Conservation (phyloP, 2,113 vertebrate species). For the Cyprinodon brontotheroides region DNA sequence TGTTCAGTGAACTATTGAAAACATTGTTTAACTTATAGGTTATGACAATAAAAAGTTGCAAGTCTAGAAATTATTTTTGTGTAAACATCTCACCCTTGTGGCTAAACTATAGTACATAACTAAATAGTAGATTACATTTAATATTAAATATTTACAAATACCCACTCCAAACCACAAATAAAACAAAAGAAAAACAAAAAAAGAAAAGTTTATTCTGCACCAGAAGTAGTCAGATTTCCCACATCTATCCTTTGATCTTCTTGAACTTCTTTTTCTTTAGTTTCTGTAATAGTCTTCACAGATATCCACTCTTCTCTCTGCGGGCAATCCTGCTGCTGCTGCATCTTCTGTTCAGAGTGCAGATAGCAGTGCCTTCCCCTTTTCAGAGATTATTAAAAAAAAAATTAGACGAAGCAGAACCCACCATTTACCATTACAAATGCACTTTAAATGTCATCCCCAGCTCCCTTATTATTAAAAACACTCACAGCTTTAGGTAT, state of each 20-base stretch:
- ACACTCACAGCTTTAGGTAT: slow-evolving; percentile 84
- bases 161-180: no score
- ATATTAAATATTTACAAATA: slow-evolving; percentile 13
- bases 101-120: slow-evolving; percentile 10
- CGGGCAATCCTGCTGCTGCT: slow-evolving; percentile 73
- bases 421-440: no score
- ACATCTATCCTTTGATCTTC: slow-evolving; percentile 45
- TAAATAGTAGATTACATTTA: not conserved
- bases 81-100: slow-evolving; percentile 46
- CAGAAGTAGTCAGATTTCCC: not conserved
- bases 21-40: not conserved
- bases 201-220: slow-evolving; percentile 5
- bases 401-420: not conserved
- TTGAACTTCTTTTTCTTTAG: not conserved
- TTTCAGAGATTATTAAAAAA: slow-evolving; percentile 21
- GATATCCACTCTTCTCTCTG: slow-evolving; percentile 80
- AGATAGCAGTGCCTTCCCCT: slow-evolving; percentile 80
- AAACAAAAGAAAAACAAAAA: slow-evolving; percentile 6
- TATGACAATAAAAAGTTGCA: slow-evolving; percentile 1
- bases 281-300: slow-evolving; percentile 35
- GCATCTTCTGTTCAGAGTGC: slow-evolving; percentile 74
- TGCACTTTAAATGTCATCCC: no score
- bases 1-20: not conserved
- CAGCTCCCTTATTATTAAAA: not conserved
- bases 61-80: slow-evolving; percentile 17